phyloP scores from a whole-genome alignment of 2,888 invertebrate genomes.

The Carterocephalus palaemon region DNA sequence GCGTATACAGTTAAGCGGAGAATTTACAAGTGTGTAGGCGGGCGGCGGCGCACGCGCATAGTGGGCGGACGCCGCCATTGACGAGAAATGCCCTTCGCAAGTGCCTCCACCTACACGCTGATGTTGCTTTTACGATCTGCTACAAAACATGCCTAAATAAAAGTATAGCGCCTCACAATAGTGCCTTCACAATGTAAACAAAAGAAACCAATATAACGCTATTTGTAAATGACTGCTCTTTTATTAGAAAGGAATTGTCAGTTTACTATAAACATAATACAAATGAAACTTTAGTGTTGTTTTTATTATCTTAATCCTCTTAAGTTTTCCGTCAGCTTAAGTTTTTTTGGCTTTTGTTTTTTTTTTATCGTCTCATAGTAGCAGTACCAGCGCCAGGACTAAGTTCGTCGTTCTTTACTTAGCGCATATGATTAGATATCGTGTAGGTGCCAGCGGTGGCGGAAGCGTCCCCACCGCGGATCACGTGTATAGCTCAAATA shows the following conservation, averaged over 20 bases:
- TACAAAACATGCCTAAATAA: constrained; percentile 31
- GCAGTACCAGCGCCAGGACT: too few species aligned
- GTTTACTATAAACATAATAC: too few species aligned
- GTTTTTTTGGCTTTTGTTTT: neutral
- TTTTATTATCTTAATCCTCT: constrained; percentile 15
- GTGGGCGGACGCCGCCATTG: constrained; percentile 64
- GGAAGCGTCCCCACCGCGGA: constrained; percentile 41
- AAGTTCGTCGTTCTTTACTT: too few species aligned
- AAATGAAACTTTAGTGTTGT: constrained; percentile 1
- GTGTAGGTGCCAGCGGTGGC: constrained; percentile 38
- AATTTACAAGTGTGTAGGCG: constrained; percentile 68
- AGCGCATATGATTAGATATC: too few species aligned
- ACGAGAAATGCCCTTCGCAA: constrained; percentile 54
- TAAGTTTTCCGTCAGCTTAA: neutral
- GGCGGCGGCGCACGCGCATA: constrained; percentile 52
- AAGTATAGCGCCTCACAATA: constrained; percentile 26
- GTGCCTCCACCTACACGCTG: constrained; percentile 51
- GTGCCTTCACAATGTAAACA: constrained; percentile 31
- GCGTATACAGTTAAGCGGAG: constrained; percentile 63
- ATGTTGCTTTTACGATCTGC: constrained; percentile 54
- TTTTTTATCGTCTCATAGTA: neutral
- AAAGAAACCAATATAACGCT: constrained; percentile 32
- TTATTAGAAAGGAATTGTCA: constrained; percentile 9
- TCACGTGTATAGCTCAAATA: constrained; percentile 53
- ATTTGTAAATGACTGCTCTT: constrained; percentile 37